Evolutionary conservation across 53 echinoderm and acorn worm species (phyloP), one percentile per base, ranked within the genome.

Genomic region (Holothuria leucospilota): DNA sequence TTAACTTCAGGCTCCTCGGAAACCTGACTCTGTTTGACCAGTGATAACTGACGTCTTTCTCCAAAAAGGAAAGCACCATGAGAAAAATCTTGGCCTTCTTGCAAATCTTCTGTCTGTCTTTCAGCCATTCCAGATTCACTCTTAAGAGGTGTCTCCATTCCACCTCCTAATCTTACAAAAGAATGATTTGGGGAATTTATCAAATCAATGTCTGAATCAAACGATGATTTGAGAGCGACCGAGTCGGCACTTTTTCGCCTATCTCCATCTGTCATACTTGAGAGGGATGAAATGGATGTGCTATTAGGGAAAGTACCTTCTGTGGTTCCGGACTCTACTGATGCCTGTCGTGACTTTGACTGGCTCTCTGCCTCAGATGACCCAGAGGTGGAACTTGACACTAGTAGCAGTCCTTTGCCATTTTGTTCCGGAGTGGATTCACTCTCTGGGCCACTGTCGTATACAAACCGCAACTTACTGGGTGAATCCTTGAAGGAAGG

Each of bases 271-370:
- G 96, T 88, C 27, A 93, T 93, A 62, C 93, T 96, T 7, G 96
- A 93, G 1, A 91, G 88, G n/a, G 96, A 96, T 38, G 96, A 96
- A n/a, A 93, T 86, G 13, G 96, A 93, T 20, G 93, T 96, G 82
- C 96, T 96, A 62, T 96, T 96, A 64, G 96, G 96, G 63, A 96
- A 82, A 18, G 96, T 93, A 70, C 90, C 91, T 63, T 96, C 96
- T 51, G 96, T 96, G 0, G 96, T 96, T 46, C 73, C 89, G 27
- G 96, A 96, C 84, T 96, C 96, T 51, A 96, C 74, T 0, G 96
- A 96, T 21, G 85, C 91, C 65, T 96, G 96, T 46, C 96, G 82
- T 20, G 89, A 84, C 72, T 96, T 91, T 29, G 81, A 86, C 20
- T 80, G 84, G 63, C 84, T 84, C 59, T 86, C 94, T 51, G 85